Base-by-base conservation (phyloP, 2,888 invertebrate genomes). In the Plagodis dolabraria region DNA sequence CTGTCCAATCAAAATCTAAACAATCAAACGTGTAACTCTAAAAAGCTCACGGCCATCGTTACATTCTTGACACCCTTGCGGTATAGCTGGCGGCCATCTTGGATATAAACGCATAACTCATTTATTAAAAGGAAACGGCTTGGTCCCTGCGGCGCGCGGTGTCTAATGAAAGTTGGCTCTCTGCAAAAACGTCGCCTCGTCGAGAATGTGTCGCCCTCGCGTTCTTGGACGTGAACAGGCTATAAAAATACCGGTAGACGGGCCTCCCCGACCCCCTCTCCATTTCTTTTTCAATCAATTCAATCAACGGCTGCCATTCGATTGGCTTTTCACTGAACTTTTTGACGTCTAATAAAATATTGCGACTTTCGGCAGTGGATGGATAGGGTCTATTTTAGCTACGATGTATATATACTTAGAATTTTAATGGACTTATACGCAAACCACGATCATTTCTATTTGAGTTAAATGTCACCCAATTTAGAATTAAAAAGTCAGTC, bases 131-230 rank as follows among this genome's bases (percentile, higher is more conserved):
- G 86, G 86, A 86, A 87, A 85, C 86, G 85, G 83, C 79, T 83
- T 79, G 78, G 85, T 84, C 84, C 80, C 77, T 79, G 82, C 82
- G 82, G 86, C 82, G 82, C 79, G 81, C 85, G 83, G 82, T 85
- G 84, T 87, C 89, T 88, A 91, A 90, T 90, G 89, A 87, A 89
- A 89, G 87, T 87, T 87, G 87, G 85, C 83, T 82, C 80, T 40
- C 40, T 81, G 85, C 89, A 92, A 92, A 92, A 92, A 92, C 89
- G 84, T 83, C 82, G 86, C 81, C 81, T 79, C 86, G 89, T 73
- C 79, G 82, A 80, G 92, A 90, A 92, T 92, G 92, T 91, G 91
- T 92, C 89, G 89, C 87, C 86, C 78, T 83, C 86, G 91, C 89
- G 89, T 85, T 85, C 83, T 84, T 85, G 77, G 82, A 86, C 88